phyloP scores from a whole-genome alignment of 1,140 invertebrate species.

The Lineus longissimus region DNA sequence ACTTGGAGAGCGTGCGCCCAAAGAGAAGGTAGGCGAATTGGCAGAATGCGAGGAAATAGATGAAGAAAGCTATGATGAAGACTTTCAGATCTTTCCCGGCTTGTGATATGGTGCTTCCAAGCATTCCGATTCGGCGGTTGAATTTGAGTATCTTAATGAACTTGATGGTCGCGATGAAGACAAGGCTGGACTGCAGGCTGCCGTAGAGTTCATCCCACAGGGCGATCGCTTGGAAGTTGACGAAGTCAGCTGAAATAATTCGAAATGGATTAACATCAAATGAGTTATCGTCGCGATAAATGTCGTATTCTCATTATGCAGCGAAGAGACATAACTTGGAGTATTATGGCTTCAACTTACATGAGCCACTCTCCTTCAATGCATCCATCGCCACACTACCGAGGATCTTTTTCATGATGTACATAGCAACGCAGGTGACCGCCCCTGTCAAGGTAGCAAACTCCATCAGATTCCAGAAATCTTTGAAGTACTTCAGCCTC shows the following conservation, averaged over 20 bases:
- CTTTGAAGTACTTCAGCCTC: slow-evolving; percentile 51
- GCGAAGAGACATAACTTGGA: too few species aligned
- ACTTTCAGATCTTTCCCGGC: slow-evolving; percentile 43
- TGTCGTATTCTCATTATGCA: too few species aligned
- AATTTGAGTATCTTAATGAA: slow-evolving; percentile 58
- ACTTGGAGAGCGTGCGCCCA: slow-evolving; percentile 33
- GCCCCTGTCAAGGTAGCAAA: slow-evolving; percentile 51
- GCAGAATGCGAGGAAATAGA: slow-evolving; percentile 50
- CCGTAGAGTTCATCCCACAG: slow-evolving; percentile 57
- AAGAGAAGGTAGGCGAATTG: slow-evolving; percentile 46
- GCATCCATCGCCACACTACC: slow-evolving; percentile 50
- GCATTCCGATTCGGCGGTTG: slow-evolving; percentile 53
- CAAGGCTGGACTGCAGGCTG: slow-evolving; percentile 52
- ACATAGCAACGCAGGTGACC: slow-evolving; percentile 54
- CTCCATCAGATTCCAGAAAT: slow-evolving; percentile 57
- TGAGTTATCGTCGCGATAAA: too few species aligned
- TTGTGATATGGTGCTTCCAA: slow-evolving; percentile 42
- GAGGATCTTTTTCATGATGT: slow-evolving; percentile 53
- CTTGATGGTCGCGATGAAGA: slow-evolving; percentile 58
- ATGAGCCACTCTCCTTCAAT: slow-evolving; percentile 46
- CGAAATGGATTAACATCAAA: background rate
- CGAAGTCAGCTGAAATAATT: slow-evolving; percentile 53
- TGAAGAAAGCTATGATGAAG: slow-evolving; percentile 47
- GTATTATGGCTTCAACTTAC: too few species aligned
- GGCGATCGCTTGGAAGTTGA: slow-evolving; percentile 57